Evolutionary conservation across 2,797 vertebrate species (phyloP).

Genomic region (Gymnothorax javanicus): DNA sequence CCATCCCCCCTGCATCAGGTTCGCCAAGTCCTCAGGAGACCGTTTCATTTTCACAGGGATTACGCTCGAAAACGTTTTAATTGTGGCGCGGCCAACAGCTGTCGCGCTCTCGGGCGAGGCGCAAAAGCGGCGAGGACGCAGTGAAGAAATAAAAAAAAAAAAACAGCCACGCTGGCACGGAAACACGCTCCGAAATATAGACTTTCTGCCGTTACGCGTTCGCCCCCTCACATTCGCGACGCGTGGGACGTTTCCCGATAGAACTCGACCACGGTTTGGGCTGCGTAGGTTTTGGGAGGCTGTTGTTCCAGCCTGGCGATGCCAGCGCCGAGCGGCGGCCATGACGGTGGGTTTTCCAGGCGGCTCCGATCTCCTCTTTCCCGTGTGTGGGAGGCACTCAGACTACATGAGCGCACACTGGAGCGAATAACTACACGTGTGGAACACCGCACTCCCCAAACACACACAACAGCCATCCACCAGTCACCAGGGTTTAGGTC

Average conservation of each 20-base stretch:
- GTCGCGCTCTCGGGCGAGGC: background rate
- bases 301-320: background rate
- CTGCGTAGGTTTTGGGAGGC: background rate
- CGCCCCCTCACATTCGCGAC: background rate
- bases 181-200: too few species aligned
- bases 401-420: background rate
- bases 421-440: background rate
- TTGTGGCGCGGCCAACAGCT: constrained; percentile 46
- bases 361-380: background rate
- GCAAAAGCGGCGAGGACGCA: background rate
- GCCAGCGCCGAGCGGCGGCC: background rate
- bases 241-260: background rate
- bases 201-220: background rate
- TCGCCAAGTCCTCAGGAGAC: constrained; percentile 63
- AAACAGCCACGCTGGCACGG: background rate
- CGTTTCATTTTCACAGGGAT: constrained; percentile 75
- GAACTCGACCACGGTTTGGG: background rate
- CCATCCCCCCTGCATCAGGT: constrained; percentile 52
- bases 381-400: background rate
- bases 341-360: background rate
- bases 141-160: background rate
- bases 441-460: background rate
- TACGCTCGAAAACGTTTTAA: constrained; percentile 74
- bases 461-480: background rate
- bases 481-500: background rate